phyloP scores from a whole-genome alignment of 2,797 vertebrate genomes.

The Lepilemur ruficaudatus region DNA sequence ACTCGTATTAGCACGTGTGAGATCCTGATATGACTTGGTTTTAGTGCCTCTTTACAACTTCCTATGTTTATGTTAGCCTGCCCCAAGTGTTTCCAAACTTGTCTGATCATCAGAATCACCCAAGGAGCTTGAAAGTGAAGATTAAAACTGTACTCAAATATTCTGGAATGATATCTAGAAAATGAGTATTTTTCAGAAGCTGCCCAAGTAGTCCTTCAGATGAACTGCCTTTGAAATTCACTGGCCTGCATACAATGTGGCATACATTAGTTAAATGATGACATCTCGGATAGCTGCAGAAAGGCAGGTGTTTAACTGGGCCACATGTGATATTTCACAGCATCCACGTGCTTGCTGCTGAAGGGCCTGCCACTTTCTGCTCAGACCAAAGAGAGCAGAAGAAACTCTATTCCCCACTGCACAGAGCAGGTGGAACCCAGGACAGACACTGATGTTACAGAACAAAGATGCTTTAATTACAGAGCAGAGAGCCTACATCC shows the following conservation, averaged over 20 bases:
- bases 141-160: not conserved
- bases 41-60: not conserved
- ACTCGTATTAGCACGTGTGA: not conserved
- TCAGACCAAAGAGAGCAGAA: not conserved
- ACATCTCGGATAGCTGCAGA: not conserved
- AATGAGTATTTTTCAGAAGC: not conserved
- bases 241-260: not conserved
- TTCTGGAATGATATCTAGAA: not conserved
- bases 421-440: not conserved
- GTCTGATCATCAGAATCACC: not conserved
- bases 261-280: not conserved
- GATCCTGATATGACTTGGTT: not conserved
- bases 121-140: not conserved
- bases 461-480: not conserved
- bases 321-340: not conserved
- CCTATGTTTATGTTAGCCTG: not conserved
- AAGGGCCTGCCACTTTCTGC: not conserved
- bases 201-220: not conserved
- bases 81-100: not conserved
- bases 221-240: not conserved
- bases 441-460: not conserved
- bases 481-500: not conserved
- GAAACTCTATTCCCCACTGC: not conserved
- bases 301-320: not conserved
- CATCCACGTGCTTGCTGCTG: not conserved